A percentile compares a stretch with the other conserved stretches of the same genome.
Conservation (phyloP, 2,888 invertebrate species). For the Masnerella sp. region DNA sequence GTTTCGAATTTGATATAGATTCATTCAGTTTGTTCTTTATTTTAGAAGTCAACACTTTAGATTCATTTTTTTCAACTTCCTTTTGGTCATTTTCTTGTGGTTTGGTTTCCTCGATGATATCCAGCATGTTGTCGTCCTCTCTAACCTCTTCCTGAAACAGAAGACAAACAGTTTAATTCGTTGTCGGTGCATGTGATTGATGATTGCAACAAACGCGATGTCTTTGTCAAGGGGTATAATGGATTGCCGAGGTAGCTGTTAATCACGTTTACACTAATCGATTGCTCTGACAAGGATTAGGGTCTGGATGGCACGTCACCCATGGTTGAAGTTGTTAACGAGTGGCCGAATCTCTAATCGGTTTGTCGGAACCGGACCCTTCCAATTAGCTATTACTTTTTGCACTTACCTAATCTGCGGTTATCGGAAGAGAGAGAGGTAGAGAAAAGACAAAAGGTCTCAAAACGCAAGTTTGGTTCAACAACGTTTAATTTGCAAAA, state of each 20-base stretch:
- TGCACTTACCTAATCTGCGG: not conserved
- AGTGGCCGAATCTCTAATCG: not conserved
- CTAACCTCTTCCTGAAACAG: conserved; percentile 68
- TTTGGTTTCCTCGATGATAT: not conserved
- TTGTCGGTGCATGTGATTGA: conserved; percentile 11
- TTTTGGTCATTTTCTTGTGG: too few species aligned
- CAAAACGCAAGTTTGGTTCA: not conserved
- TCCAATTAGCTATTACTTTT: not conserved
- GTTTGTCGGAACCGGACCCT: not conserved
- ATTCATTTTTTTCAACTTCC: conserved; percentile 64
- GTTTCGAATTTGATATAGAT: conserved; percentile 8
- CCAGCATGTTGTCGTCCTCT: conserved; percentile 19
- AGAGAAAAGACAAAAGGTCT: not conserved
- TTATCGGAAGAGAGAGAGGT: not conserved
- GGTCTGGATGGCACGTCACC: too few species aligned
- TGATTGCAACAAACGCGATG: conserved; percentile 29
- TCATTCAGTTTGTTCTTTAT: conserved; percentile 72
- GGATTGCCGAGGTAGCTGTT: conserved; percentile 32
- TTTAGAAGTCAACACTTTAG: too few species aligned
- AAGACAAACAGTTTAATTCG: conserved; percentile 52
- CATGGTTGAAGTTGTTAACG: too few species aligned
- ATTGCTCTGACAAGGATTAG: not conserved
- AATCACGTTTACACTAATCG: conserved; percentile 33
- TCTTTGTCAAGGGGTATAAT: conserved; percentile 24
- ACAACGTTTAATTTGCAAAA: not conserved